A percentile compares a stretch with the other conserved stretches of the same genome.
Conservation (phyloP, 2,113 vertebrate genomes). For the Phrynosoma platyrhinos region DNA sequence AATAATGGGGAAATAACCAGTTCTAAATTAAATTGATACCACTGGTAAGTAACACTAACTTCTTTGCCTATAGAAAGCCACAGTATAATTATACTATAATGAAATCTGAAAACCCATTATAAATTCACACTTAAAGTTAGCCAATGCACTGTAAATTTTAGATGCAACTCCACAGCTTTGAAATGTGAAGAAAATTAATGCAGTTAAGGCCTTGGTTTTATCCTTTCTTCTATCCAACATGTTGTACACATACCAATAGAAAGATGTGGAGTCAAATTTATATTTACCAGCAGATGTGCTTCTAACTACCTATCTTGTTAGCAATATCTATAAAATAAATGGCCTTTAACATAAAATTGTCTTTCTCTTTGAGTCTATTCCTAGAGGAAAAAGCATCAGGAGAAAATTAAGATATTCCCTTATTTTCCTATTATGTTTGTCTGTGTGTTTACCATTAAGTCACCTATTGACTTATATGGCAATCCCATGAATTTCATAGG, state of each 20-base stretch:
- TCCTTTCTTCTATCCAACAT: background rate
- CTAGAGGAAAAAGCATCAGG: background rate
- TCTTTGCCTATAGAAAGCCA: background rate
- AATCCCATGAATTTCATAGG: too few species aligned
- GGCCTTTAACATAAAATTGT: slow-evolving; percentile 8
- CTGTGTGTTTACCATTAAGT: too few species aligned
- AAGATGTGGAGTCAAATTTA: background rate
- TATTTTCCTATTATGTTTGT: background rate
- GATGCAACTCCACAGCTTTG: slow-evolving; percentile 13
- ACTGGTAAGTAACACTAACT: background rate
- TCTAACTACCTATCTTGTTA: background rate
- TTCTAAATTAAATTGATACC: background rate
- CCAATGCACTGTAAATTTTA: background rate
- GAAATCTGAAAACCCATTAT: background rate
- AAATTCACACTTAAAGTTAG: slow-evolving; percentile 9
- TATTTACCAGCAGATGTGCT: slow-evolving; percentile 28
- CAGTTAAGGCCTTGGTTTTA: background rate
- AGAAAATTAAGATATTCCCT: slow-evolving; percentile 23
- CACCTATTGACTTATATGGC: too few species aligned
- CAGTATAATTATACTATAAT: background rate
- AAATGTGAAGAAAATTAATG: slow-evolving; percentile 24
- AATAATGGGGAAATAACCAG: too few species aligned
- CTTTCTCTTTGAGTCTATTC: slow-evolving; percentile 11
- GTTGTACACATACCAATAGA: background rate
- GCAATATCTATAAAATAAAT: background rate